A percentile compares a stretch with the other conserved stretches of the same genome.
Conservation (phyloP, 2,888 invertebrate species). For the Tineola bisselliella region DNA sequence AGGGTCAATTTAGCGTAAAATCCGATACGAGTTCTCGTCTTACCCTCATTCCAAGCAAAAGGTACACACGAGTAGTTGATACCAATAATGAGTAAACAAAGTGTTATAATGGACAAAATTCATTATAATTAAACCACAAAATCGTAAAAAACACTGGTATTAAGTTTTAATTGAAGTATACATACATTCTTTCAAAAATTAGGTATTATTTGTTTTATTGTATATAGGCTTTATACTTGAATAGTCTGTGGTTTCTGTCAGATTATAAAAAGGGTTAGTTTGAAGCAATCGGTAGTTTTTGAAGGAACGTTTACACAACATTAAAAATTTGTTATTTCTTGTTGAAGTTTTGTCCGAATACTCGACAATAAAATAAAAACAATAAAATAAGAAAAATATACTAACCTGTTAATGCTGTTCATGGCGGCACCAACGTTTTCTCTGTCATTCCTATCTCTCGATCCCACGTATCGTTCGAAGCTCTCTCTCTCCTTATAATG, state of each 20-base stretch:
- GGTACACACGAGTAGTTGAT: not conserved
- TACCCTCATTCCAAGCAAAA: not conserved
- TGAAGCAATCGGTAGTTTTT: too few relatives aligned
- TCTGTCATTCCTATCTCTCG: constrained; percentile 54
- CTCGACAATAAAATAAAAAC: too few relatives aligned
- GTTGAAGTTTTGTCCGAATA: too few relatives aligned
- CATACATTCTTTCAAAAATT: too few relatives aligned
- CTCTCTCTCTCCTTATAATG: constrained; percentile 63
- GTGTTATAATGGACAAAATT: not conserved
- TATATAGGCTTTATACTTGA: too few relatives aligned
- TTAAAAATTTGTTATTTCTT: too few relatives aligned
- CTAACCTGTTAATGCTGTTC: constrained; percentile 74
- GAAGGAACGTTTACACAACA: too few relatives aligned
- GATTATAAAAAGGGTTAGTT: too few relatives aligned
- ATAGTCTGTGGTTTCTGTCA: too few relatives aligned
- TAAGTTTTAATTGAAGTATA: too few relatives aligned
- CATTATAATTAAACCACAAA: not conserved
- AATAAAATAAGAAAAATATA: constrained; percentile 15
- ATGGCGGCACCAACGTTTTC: constrained; percentile 67
- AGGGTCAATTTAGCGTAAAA: not conserved
- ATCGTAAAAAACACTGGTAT: too few relatives aligned
- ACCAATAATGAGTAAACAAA: not conserved
- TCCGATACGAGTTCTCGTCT: not conserved
- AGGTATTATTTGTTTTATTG: too few relatives aligned
- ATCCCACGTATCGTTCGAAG: constrained; percentile 48